Percentiles rank a stretch among this genome's conserved stretches.
These are phyloP conservation scores for Callipepla californica DNA, from an alignment of 2,113 vertebrate genomes.

Conservation along the genomic window DNA sequence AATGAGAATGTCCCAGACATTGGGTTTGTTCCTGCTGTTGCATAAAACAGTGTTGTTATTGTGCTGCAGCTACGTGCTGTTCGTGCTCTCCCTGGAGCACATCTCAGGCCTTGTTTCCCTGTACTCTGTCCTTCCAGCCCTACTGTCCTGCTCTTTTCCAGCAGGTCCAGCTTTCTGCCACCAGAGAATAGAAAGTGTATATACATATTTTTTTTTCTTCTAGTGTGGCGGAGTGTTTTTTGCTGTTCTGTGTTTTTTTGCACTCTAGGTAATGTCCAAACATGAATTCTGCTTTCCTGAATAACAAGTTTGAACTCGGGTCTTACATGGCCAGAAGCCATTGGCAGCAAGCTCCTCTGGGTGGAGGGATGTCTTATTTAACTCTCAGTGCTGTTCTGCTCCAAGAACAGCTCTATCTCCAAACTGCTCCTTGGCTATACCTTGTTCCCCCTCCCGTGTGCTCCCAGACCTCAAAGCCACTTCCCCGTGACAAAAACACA, in stretches of 20 bases:
- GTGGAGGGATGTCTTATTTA: not conserved
- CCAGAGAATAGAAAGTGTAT: not conserved
- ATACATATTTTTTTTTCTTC: not conserved
- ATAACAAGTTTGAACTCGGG: not conserved
- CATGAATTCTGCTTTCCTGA: not conserved
- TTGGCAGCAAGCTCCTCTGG: not conserved
- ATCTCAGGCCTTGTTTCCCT: not conserved
- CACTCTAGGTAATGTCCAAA: not conserved
- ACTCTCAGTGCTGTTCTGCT: not conserved
- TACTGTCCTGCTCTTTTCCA: not conserved
- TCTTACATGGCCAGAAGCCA: not conserved
- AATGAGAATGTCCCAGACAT: not conserved
- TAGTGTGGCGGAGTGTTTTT: not conserved
- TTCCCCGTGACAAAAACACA: not conserved
- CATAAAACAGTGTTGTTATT: not conserved
- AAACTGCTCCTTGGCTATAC: not conserved
- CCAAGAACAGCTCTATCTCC: not conserved
- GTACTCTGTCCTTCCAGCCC: not conserved
- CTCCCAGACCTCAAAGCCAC: slow-evolving; percentile 2
- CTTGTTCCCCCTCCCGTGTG: not conserved
- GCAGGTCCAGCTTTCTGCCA: not conserved
- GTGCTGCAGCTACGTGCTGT: too few species aligned
- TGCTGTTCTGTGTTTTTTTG: not conserved
- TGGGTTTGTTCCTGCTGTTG: not conserved
- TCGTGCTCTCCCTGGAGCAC: not conserved